These are phyloP conservation scores for Heliconius hortense DNA, from an alignment of 2,888 invertebrate genomes.

Conservation along the genomic window DNA sequence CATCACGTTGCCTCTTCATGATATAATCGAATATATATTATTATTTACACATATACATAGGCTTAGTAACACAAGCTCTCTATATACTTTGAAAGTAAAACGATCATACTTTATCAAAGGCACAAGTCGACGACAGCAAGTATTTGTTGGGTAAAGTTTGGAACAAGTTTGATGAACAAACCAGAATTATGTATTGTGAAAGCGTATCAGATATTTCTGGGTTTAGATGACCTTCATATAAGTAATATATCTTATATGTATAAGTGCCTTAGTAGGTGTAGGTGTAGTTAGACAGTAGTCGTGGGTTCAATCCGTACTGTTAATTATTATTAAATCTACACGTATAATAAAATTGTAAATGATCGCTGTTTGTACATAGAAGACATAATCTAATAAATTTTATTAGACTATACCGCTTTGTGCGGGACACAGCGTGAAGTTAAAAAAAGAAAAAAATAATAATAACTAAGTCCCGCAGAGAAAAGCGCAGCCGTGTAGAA, in stretches of 20 bases:
- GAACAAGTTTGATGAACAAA: conserved; percentile 24
- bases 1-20: accelerated
- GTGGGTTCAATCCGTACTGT: no score
- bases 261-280: no score
- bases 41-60: not conserved
- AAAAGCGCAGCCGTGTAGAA: conserved; percentile 44
- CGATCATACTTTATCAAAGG: conserved; percentile 7
- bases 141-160: conserved; percentile 16
- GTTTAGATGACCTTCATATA: not conserved
- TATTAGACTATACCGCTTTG: no score
- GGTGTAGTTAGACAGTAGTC: no score
- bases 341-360: no score
- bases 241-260: not conserved
- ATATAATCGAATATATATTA: not conserved
- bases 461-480: no score
- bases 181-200: conserved; percentile 17
- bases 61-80: not conserved
- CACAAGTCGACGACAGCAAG: conserved; percentile 11
- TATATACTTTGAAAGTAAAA: not conserved
- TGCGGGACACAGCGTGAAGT: no score
- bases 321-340: no score
- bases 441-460: no score
- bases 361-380: no score
- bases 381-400: no score
- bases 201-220: conserved; percentile 16